Conservation (phyloP, 2,888 invertebrate species). For the Rhodophaea formosa region DNA sequence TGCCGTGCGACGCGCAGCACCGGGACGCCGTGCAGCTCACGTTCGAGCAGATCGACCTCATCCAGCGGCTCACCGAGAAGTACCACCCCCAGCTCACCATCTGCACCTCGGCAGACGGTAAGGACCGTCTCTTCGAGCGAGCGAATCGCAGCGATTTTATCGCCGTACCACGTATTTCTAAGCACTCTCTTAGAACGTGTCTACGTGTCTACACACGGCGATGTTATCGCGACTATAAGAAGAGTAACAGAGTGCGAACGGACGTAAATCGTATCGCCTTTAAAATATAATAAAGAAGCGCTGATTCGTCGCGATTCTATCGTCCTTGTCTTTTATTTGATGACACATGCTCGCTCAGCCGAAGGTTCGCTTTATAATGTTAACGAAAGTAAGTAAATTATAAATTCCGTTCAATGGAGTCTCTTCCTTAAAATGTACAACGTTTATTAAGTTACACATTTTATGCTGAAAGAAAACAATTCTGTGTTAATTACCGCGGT, state of each 20-base stretch:
- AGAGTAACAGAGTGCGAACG: no score
- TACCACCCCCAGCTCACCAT: conserved; percentile 89
- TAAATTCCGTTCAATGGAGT: no score
- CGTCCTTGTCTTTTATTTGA: not conserved
- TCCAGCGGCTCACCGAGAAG: conserved; percentile 88
- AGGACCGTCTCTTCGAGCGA: no score
- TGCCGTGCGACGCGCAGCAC: conserved; percentile 90
- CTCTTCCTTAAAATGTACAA: not conserved
- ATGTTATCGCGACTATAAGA: no score
- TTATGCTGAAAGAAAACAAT: conserved; percentile 14
- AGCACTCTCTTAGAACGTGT: no score
- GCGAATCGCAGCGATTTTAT: not conserved
- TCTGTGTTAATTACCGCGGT: conserved; percentile 7
- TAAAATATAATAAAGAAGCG: no score
- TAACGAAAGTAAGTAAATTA: not conserved
- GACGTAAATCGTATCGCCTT: no score
- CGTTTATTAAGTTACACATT: conserved; percentile 6
- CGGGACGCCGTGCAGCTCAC: conserved; percentile 92
- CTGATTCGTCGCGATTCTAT: no score
- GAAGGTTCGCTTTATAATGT: not conserved
- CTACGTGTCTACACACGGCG: no score
- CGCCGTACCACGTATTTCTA: no score
- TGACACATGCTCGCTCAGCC: not conserved
- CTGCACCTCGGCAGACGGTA: conserved; percentile 90
- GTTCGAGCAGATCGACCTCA: conserved; percentile 92